These are phyloP conservation scores for Hybos culiciformis DNA, from an alignment of 2,888 invertebrate genomes.

Conservation along the genomic window DNA sequence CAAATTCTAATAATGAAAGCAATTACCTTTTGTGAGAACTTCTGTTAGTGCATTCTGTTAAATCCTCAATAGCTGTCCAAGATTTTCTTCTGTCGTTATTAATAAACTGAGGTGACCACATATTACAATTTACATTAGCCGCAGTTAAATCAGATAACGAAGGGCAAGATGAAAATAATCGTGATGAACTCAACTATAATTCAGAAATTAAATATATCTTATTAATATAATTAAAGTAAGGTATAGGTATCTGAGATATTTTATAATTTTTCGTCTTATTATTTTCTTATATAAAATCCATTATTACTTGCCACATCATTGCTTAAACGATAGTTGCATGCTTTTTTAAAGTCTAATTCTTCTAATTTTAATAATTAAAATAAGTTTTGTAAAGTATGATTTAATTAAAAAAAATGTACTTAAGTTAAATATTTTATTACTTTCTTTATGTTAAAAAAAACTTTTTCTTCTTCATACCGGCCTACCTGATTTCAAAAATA, in stretches of 20 bases:
- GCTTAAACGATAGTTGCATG: no score
- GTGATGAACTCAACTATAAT: slow-evolving; percentile 18
- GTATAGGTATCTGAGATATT: not conserved
- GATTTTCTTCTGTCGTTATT: slow-evolving; percentile 51
- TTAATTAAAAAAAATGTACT: no score
- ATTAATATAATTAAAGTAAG: slow-evolving; percentile 3
- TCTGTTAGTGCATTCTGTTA: slow-evolving; percentile 41
- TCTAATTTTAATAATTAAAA: not conserved
- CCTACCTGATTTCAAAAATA: no score
- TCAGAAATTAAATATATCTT: not conserved
- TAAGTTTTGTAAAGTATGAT: no score
- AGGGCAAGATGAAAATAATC: slow-evolving; percentile 24
- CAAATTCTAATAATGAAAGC: no score
- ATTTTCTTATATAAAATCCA: not conserved
- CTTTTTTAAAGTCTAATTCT: not conserved
- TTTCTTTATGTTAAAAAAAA: no score
- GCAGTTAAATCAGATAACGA: slow-evolving; percentile 32
- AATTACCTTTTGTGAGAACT: slow-evolving; percentile 44
- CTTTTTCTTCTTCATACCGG: no score
- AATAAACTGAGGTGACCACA: slow-evolving; percentile 32
- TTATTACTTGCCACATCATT: no score
- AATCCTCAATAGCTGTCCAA: slow-evolving; percentile 75
- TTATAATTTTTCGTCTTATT: not conserved
- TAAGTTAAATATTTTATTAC: no score
- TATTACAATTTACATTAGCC: slow-evolving; percentile 19